Conservation (phyloP, 2,888 invertebrate species). For the Diogma glabrata region DNA sequence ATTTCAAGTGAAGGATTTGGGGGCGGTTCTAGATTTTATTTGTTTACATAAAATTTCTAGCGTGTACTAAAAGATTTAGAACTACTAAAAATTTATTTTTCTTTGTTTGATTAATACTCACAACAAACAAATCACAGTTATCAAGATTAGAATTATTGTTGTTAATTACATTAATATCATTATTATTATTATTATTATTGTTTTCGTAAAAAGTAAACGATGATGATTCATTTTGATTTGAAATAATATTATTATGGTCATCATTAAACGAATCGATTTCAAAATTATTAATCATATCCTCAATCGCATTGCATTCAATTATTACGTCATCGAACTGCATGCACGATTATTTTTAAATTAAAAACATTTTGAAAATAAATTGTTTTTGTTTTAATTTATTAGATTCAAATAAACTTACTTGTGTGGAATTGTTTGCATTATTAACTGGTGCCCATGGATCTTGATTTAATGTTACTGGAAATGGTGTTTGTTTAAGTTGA, state of each 20-base stretch:
- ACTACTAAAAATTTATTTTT: no score
- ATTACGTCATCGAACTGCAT: conserved; percentile 24
- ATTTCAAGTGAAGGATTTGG: no score
- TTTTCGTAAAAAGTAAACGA: no score
- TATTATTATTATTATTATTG: no score
- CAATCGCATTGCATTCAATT: conserved; percentile 24
- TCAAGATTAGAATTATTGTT: conserved; percentile 16
- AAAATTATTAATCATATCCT: conserved; percentile 18
- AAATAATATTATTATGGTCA: no score
- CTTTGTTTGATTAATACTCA: conserved; percentile 9
- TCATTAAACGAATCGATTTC: neutral
- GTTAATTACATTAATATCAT: no score
- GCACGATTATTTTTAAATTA: conserved; percentile 13
- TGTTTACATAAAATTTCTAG: no score
- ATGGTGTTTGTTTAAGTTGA: conserved; percentile 37
- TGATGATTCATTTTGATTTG: no score
- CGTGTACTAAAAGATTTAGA: no score
- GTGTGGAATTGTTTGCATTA: conserved; percentile 26
- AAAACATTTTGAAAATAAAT: conserved; percentile 1
- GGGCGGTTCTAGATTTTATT: no score
- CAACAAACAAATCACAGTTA: conserved; percentile 8
- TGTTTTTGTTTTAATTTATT: neutral
- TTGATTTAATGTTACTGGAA: conserved; percentile 35
- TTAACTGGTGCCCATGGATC: conserved; percentile 37
- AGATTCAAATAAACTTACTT: conserved; percentile 26